A percentile compares a stretch with the other conserved stretches of the same genome.
Conservation (phyloP, 1,140 invertebrate species). For the Bicyclus anynana region DNA sequence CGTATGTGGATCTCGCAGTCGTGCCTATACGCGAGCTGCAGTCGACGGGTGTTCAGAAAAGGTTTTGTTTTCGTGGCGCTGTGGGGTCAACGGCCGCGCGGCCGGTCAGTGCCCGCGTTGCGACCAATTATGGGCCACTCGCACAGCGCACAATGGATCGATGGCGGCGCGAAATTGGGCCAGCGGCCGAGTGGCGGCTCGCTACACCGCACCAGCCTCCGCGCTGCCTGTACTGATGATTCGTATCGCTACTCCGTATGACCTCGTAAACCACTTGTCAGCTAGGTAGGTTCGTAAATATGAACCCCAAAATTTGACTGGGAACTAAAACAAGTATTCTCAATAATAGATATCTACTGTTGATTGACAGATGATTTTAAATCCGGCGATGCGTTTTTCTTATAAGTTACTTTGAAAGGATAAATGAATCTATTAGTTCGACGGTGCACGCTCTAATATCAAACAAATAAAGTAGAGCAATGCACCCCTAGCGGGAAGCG, state of each 20-base stretch:
- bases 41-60: constrained; percentile 24
- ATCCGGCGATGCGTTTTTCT: neutral
- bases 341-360: too few species aligned
- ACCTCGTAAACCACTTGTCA: constrained; percentile 1
- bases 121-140: constrained; percentile 76
- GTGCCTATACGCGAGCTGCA: neutral
- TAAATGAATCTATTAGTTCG: neutral
- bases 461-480: constrained; percentile 52
- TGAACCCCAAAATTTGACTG: too few species aligned
- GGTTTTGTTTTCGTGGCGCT: constrained; percentile 68
- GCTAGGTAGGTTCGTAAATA: too few species aligned
- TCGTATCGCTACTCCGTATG: constrained; percentile 6
- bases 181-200: constrained; percentile 48
- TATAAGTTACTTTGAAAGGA: neutral
- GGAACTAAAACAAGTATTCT: too few species aligned
- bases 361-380: neutral
- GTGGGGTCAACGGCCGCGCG: constrained; percentile 60
- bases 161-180: constrained; percentile 73
- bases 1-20: neutral
- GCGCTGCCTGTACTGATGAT: constrained; percentile 17
- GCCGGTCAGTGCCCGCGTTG: constrained; percentile 69
- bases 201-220: constrained; percentile 37
- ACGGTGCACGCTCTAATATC: neutral
- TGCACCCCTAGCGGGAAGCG: constrained; percentile 63
- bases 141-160: constrained; percentile 76